Percentiles rank a stretch among this genome's conserved stretches.
These are phyloP conservation scores for Odocoileus virginianus DNA, from an alignment of 2,113 vertebrate genomes.

Conservation along the genomic window DNA sequence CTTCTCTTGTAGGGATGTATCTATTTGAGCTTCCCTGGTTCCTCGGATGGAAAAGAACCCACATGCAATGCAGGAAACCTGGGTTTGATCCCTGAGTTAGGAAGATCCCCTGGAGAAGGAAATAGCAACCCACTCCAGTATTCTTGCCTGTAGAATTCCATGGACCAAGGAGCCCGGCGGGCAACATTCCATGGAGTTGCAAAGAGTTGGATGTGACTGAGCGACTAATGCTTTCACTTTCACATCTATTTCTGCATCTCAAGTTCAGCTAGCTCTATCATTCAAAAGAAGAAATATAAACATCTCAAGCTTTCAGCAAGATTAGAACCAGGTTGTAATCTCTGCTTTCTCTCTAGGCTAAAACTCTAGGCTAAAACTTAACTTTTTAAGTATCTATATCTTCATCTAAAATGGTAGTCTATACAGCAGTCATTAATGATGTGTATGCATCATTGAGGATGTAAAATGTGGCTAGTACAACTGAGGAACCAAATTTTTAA, in stretches of 20 bases:
- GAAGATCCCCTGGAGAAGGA: neutral
- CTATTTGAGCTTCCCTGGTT: neutral
- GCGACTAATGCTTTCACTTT: neutral
- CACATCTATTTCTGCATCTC: neutral
- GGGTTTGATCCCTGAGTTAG: neutral
- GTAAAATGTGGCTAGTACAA: neutral
- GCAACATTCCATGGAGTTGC: neutral
- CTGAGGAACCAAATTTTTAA: neutral
- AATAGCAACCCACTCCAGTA: neutral
- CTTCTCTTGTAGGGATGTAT: neutral
- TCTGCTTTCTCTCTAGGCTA: neutral
- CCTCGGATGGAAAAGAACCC: neutral
- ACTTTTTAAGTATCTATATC: neutral
- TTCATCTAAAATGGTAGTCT: neutral
- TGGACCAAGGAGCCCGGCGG: rapidly evolving
- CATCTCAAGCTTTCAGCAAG: neutral
- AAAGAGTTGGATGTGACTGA: neutral
- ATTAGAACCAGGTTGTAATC: neutral
- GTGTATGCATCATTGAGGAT: too few relatives aligned
- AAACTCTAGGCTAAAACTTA: neutral
- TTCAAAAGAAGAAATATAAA: neutral
- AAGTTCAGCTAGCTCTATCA: neutral
- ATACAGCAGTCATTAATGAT: neutral
- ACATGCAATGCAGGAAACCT: neutral
- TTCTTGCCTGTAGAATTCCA: neutral